phyloP scores from a whole-genome alignment of 37 sponge, comb jelly and placozoan genomes.

The Dysidea cf. avara region DNA sequence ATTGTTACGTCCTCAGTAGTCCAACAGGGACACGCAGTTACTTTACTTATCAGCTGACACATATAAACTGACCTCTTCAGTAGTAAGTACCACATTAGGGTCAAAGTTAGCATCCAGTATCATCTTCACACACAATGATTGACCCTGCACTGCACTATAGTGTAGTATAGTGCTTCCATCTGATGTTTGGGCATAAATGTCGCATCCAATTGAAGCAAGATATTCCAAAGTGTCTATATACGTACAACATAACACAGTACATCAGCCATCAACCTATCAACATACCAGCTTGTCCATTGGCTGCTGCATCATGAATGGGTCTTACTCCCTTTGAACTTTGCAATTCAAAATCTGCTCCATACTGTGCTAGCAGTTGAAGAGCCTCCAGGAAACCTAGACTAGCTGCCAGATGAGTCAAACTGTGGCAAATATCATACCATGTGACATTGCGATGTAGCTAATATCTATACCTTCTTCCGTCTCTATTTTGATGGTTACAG shows the following conservation, averaged over 20 bases:
- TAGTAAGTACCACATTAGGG: slow-evolving; percentile 46
- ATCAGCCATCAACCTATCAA: neutral
- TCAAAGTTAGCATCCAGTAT: slow-evolving; percentile 54
- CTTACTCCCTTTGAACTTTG: slow-evolving; percentile 26
- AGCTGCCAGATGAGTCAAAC: slow-evolving; percentile 63
- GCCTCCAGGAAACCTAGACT: slow-evolving; percentile 38
- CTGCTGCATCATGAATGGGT: neutral
- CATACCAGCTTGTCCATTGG: neutral
- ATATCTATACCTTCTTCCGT: slow-evolving; percentile 49
- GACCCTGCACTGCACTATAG: slow-evolving; percentile 59
- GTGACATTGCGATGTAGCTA: neutral
- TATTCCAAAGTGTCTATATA: slow-evolving; percentile 55
- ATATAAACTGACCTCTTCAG: slow-evolving; percentile 46
- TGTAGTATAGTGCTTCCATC: slow-evolving; percentile 56
- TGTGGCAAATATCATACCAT: neutral
- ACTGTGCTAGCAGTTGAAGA: slow-evolving; percentile 39
- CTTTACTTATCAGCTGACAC: too few species aligned
- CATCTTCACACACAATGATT: slow-evolving; percentile 39
- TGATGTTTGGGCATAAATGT: slow-evolving; percentile 7
- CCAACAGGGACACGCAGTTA: too few species aligned
- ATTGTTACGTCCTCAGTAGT: too few species aligned
- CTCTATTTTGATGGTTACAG: slow-evolving; percentile 48
- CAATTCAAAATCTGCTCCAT: slow-evolving; percentile 42
- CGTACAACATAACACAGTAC: neutral
- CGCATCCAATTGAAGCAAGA: slow-evolving; percentile 36